Percentiles rank a stretch among this genome's conserved stretches.
Evolutionary conservation across 2,797 vertebrate genomes (phyloP).

Genomic region (Eurystomus glaucurus): DNA sequence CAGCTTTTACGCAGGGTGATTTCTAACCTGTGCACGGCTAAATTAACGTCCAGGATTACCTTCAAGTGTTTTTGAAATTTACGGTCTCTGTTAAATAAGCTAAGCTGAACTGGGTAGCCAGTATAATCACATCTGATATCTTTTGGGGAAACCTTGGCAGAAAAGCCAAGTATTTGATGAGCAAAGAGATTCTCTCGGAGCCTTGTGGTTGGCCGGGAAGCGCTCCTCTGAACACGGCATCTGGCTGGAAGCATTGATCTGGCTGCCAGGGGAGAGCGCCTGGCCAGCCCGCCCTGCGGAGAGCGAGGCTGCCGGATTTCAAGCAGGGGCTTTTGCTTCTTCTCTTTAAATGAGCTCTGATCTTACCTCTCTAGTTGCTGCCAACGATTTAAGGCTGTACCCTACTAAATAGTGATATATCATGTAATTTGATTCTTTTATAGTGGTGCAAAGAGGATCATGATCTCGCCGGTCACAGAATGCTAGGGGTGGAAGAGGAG

Average conservation of each 20-base stretch:
- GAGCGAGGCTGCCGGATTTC: background rate
- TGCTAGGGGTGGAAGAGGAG: background rate
- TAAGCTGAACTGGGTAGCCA: background rate
- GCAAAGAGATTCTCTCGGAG: background rate
- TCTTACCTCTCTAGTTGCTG: background rate
- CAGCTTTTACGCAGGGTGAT: background rate
- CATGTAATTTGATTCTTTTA: background rate
- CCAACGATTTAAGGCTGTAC: background rate
- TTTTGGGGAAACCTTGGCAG: background rate
- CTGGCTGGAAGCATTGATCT: background rate
- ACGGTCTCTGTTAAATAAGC: background rate
- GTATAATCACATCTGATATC: background rate
- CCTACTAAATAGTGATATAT: background rate
- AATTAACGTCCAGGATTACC: background rate
- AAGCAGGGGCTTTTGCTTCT: background rate
- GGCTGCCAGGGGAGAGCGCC: background rate
- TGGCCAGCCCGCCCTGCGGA: background rate
- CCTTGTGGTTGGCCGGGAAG: background rate
- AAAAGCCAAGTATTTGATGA: background rate
- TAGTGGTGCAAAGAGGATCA: background rate
- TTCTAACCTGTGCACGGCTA: background rate
- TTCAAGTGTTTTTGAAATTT: background rate
- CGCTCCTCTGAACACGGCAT: fast-evolving
- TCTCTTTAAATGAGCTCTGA: background rate
- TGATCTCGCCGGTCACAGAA: background rate